Percentiles rank a stretch among this genome's conserved stretches.
These are phyloP conservation scores for Gallinago jamesoni DNA, from an alignment of 2,113 vertebrate species.

Conservation along the genomic window DNA sequence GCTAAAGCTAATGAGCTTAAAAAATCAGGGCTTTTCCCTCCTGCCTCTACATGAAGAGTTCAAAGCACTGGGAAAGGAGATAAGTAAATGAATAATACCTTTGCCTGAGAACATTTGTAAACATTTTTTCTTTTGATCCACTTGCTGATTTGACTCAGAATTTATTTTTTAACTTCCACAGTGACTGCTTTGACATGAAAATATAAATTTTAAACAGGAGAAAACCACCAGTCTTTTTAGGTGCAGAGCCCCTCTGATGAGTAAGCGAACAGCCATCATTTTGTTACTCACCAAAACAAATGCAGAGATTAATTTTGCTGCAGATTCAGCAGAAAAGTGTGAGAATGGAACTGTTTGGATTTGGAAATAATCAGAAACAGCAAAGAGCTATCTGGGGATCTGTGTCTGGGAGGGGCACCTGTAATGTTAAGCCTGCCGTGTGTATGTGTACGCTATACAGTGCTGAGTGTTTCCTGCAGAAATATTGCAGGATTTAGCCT, in stretches of 20 bases:
- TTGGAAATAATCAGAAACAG: neutral
- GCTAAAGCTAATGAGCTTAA: neutral
- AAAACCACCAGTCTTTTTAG: neutral
- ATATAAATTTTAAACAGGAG: neutral
- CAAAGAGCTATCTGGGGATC: neutral
- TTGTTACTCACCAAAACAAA: neutral
- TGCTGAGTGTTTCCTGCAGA: neutral
- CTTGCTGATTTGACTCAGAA: neutral
- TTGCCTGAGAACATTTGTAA: neutral
- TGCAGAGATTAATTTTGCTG: neutral
- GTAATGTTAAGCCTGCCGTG: neutral
- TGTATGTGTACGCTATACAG: neutral
- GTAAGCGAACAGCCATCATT: neutral
- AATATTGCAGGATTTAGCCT: neutral
- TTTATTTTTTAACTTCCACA: neutral
- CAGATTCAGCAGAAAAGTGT: neutral
- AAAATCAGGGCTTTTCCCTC: neutral
- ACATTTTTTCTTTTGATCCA: neutral
- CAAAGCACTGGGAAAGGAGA: neutral
- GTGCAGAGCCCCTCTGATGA: neutral
- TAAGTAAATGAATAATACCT: constrained; percentile 4
- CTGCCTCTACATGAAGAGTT: neutral
- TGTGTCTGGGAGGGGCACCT: neutral
- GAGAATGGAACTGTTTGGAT: neutral
- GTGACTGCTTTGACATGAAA: neutral